Evolutionary conservation across 1,140 invertebrate genomes (phyloP).

Genomic region (Schlechtendalia chinensis): DNA sequence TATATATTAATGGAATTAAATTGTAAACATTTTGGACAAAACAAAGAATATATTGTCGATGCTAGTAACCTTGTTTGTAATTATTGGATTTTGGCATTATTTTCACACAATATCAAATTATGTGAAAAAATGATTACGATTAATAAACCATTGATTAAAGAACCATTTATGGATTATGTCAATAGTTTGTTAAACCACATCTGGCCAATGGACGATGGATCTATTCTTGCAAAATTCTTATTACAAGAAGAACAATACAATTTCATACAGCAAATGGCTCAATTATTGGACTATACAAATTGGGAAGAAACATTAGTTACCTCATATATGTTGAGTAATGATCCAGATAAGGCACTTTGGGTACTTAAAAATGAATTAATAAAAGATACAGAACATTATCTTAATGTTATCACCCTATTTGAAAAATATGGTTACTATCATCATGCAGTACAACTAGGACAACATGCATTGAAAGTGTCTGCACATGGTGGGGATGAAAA

Average conservation of each 20-base stretch:
- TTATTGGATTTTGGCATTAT: constrained; percentile 31
- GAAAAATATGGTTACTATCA: constrained; percentile 37
- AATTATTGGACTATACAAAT: constrained; percentile 15
- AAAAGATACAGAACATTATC: constrained; percentile 3
- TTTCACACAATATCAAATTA: constrained; percentile 38
- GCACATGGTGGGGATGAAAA: neutral
- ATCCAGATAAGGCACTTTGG: constrained; percentile 29
- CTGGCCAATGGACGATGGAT: constrained; percentile 25
- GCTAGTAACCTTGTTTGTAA: constrained; percentile 18
- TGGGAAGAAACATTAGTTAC: constrained; percentile 41
- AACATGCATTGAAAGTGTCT: constrained; percentile 18
- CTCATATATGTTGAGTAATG: constrained; percentile 46
- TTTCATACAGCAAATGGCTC: constrained; percentile 30
- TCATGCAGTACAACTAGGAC: constrained; percentile 28
- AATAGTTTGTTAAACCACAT: constrained; percentile 16
- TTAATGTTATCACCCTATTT: constrained; percentile 34
- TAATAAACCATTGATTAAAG: neutral
- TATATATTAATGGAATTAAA: constrained; percentile 36
- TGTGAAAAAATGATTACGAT: constrained; percentile 27
- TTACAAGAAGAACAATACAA: constrained; percentile 21
- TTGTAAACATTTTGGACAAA: neutral
- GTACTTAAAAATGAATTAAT: constrained; percentile 22
- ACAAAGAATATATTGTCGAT: constrained; percentile 23
- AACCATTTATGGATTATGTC: constrained; percentile 26
- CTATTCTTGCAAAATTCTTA: constrained; percentile 29